Conservation (phyloP, 2,797 vertebrate genomes). For the Eremophila alpestris region DNA sequence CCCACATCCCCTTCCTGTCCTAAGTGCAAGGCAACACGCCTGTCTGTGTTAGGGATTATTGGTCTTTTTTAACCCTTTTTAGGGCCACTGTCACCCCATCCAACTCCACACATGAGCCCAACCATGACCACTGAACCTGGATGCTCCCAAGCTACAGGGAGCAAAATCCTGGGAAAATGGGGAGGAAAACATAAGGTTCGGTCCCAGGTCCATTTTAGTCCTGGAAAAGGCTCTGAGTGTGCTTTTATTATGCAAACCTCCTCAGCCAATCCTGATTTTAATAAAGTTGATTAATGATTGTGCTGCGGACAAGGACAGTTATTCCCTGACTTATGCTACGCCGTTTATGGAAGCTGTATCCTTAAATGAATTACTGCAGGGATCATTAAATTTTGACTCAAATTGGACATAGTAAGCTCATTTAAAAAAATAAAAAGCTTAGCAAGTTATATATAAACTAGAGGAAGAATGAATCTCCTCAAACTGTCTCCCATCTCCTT, state of each 20-base stretch:
- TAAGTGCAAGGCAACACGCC: background rate
- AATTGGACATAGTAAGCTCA: conserved; percentile 65
- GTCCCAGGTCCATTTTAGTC: background rate
- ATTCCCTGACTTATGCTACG: conserved; percentile 51
- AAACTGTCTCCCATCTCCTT: conserved; percentile 7
- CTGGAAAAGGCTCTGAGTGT: background rate
- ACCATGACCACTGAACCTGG: background rate
- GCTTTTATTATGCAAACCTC: conserved; percentile 51
- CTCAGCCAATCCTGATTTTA: conserved; percentile 54
- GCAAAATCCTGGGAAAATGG: background rate
- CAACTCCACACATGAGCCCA: fast-evolving
- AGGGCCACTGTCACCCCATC: background rate
- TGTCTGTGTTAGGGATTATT: background rate
- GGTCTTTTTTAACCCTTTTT: background rate
- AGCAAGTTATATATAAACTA: conserved; percentile 66
- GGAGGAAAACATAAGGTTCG: background rate
- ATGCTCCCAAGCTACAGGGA: background rate
- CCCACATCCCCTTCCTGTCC: background rate
- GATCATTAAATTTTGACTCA: conserved; percentile 72
- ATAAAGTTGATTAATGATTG: conserved; percentile 61
- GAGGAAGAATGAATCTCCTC: conserved; percentile 45
- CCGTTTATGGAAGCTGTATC: conserved; percentile 50
- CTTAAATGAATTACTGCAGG: conserved; percentile 68
- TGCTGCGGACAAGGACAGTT: conserved; percentile 43
- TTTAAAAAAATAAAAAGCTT: conserved; percentile 65